These are phyloP conservation scores for Noctua pronuba DNA, from an alignment of 2,888 invertebrate genomes.

Conservation along the genomic window DNA sequence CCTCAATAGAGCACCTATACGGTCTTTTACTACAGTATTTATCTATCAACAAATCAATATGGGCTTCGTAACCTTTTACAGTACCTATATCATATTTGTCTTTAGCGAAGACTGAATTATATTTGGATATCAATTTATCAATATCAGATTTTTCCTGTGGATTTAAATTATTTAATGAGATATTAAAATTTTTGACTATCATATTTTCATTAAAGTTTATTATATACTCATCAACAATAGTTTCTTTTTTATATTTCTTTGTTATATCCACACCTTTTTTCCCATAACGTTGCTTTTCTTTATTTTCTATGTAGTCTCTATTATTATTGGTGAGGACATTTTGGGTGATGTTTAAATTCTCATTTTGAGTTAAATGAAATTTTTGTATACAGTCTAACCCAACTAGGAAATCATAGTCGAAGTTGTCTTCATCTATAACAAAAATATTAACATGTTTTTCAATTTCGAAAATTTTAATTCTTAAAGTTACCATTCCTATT, in stretches of 20 bases:
- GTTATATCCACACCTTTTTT: neutral
- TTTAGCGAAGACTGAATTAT: conserved; percentile 1
- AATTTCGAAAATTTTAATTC: no score
- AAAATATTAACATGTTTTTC: no score
- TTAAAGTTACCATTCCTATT: no score
- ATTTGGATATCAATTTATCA: neutral
- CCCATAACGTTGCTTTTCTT: no score
- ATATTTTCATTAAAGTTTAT: neutral
- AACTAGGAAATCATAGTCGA: no score
- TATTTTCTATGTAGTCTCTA: no score
- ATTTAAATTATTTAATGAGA: neutral
- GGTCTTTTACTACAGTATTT: neutral
- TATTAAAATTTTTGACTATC: neutral
- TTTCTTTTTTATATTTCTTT: neutral
- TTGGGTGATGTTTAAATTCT: no score
- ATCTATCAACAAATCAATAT: conserved; percentile 2
- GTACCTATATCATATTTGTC: neutral
- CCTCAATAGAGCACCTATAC: neutral
- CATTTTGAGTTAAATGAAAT: no score
- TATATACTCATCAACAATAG: no score
- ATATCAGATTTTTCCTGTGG: neutral
- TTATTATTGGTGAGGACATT: no score
- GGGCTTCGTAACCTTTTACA: neutral
- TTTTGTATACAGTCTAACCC: no score
- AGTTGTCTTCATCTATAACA: no score